A percentile compares a stretch with the other conserved stretches of the same genome.
Conservation (phyloP, 2,797 vertebrate genomes). For the Coracias cyanogaster region DNA sequence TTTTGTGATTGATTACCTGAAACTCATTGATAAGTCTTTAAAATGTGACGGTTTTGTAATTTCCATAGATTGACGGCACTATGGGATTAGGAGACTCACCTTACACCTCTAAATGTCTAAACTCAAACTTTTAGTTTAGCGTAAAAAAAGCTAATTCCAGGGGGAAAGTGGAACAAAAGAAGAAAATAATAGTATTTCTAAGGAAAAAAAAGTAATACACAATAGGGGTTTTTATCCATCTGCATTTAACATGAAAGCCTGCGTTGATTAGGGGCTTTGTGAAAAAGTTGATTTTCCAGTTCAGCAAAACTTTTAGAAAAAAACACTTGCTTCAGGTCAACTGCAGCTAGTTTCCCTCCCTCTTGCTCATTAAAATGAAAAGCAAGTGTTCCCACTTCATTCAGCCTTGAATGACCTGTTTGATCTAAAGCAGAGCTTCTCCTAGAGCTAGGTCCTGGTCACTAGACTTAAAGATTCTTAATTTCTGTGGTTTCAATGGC, state of each 20-base stretch:
- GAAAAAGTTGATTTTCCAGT: conserved; percentile 69
- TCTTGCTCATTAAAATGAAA: conserved; percentile 46
- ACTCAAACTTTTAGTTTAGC: neutral
- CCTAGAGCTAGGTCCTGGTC: neutral
- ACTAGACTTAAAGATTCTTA: neutral
- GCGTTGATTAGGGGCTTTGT: conserved; percentile 49
- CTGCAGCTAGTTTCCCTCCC: conserved; percentile 18
- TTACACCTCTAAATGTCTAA: neutral
- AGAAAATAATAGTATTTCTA: conserved; percentile 34
- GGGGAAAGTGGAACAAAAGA: conserved; percentile 5
- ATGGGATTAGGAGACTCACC: neutral
- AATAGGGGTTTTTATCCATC: neutral
- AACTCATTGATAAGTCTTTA: neutral
- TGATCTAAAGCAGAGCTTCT: conserved; percentile 28
- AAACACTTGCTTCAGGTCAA: conserved; percentile 32
- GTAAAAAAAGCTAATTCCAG: conserved; percentile 11
- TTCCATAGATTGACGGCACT: neutral
- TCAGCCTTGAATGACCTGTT: conserved; percentile 27
- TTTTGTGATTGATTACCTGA: neutral
- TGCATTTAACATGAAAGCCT: conserved; percentile 10
- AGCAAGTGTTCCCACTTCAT: conserved; percentile 38
- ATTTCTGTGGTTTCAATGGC: neutral
- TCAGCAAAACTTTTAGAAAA: conserved; percentile 55
- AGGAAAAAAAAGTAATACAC: neutral
- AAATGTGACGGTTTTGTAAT: neutral